A percentile compares a stretch with the other conserved stretches of the same genome.
Evolutionary conservation across 2,888 invertebrate species (phyloP).

Genomic region (Noctua janthe): DNA sequence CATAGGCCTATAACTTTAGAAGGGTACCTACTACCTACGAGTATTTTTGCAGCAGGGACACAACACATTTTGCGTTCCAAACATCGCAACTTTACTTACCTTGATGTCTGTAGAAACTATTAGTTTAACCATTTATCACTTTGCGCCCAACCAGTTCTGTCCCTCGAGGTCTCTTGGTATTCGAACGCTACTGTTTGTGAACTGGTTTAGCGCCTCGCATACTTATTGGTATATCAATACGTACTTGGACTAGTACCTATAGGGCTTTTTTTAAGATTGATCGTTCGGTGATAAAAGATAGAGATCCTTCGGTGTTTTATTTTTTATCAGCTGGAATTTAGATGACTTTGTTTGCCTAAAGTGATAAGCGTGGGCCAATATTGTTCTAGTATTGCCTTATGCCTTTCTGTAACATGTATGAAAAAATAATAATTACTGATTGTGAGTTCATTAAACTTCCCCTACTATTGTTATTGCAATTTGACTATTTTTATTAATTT

Average conservation of each 20-base stretch:
- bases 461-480: not conserved
- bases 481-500: not conserved
- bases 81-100: constrained; percentile 11
- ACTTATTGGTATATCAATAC: constrained; percentile 22
- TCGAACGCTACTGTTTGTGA: constrained; percentile 66
- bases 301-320: not conserved
- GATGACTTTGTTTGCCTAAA: not conserved
- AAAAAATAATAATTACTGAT: not conserved
- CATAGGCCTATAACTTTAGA: not conserved
- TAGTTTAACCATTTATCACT: constrained; percentile 69
- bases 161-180: constrained; percentile 60
- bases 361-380: not conserved
- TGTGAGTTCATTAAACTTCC: not conserved
- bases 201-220: constrained; percentile 69
- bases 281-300: not conserved
- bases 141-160: constrained; percentile 55
- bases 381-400: constrained; percentile 8
- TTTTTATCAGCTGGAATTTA: not conserved
- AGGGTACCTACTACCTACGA: not conserved
- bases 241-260: not conserved
- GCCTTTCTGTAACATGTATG: not conserved
- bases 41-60: not conserved
- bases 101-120: constrained; percentile 40
- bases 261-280: not conserved
- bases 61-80: not conserved